Conservation (phyloP, 2,113 vertebrate species). For the Fulica atra region DNA sequence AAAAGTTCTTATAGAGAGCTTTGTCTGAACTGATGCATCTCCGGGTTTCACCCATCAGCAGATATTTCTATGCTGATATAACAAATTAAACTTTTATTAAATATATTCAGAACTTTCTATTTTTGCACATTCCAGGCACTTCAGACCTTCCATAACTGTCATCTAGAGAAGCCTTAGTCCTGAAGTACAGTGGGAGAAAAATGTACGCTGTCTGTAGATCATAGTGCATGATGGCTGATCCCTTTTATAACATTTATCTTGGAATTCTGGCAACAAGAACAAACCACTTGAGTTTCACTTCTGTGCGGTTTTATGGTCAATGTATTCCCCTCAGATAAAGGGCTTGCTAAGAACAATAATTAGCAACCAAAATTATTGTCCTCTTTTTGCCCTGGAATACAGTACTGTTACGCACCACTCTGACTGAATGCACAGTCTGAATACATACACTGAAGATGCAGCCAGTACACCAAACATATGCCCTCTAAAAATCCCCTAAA, state of each 20-base stretch:
- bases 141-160: slow-evolving; percentile 60
- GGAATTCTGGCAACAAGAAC: background rate
- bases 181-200: slow-evolving; percentile 10
- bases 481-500: background rate
- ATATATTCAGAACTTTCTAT: slow-evolving; percentile 47
- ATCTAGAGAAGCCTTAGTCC: slow-evolving; percentile 26
- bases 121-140: slow-evolving; percentile 54
- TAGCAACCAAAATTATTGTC: background rate
- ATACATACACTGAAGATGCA: background rate
- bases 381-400: background rate
- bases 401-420: background rate
- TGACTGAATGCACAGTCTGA: background rate
- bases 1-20: background rate
- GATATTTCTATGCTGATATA: slow-evolving; percentile 40
- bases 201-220: slow-evolving; percentile 15
- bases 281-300: background rate
- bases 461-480: background rate
- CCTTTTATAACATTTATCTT: background rate
- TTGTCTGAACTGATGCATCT: slow-evolving; percentile 18
- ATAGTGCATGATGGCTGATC: slow-evolving; percentile 8
- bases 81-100: slow-evolving; percentile 65
- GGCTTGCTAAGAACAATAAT: background rate
- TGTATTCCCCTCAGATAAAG: background rate
- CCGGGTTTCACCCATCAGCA: slow-evolving; percentile 20
- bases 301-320: background rate